A percentile compares a stretch with the other conserved stretches of the same genome.
Conservation (phyloP, 35 echinoderm and acorn worm genomes). For the Anneissia japonica region DNA sequence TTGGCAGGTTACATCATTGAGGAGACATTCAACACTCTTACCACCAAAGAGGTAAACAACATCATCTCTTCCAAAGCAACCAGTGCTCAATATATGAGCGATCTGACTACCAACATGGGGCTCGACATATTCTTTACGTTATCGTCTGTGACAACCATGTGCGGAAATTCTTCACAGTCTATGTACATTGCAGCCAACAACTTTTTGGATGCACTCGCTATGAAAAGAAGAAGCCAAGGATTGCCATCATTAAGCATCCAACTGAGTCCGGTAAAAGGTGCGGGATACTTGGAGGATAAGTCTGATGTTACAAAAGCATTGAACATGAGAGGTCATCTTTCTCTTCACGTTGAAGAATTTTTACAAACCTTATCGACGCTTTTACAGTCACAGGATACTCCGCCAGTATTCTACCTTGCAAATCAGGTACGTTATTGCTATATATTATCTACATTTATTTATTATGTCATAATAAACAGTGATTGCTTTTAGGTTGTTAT, state of each 20-base stretch:
- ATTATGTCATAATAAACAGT: too few species aligned
- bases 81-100: slow-evolving; percentile 30
- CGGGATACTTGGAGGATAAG: slow-evolving; percentile 45
- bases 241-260: slow-evolving; percentile 60
- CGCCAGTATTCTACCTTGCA: slow-evolving; percentile 49
- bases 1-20: slow-evolving; percentile 36
- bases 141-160: slow-evolving; percentile 31
- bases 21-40: slow-evolving; percentile 23
- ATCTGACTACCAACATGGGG: slow-evolving; percentile 24
- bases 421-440: slow-evolving; percentile 42
- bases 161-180: slow-evolving; percentile 52
- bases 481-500: too few species aligned
- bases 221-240: slow-evolving; percentile 36
- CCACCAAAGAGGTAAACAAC: not conserved
- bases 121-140: slow-evolving; percentile 71
- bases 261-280: slow-evolving; percentile 40
- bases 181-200: slow-evolving; percentile 30
- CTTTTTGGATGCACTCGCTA: slow-evolving; percentile 36
- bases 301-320: not conserved
- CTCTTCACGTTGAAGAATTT: slow-evolving; percentile 78
- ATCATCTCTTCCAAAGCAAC: slow-evolving; percentile 30
- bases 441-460: not conserved
- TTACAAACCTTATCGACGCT: slow-evolving; percentile 53
- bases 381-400: slow-evolving; percentile 27
- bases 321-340: slow-evolving; percentile 24